These are phyloP conservation scores for Peromyscus aztecus DNA, from an alignment of 2,797 vertebrate genomes.

Conservation along the genomic window DNA sequence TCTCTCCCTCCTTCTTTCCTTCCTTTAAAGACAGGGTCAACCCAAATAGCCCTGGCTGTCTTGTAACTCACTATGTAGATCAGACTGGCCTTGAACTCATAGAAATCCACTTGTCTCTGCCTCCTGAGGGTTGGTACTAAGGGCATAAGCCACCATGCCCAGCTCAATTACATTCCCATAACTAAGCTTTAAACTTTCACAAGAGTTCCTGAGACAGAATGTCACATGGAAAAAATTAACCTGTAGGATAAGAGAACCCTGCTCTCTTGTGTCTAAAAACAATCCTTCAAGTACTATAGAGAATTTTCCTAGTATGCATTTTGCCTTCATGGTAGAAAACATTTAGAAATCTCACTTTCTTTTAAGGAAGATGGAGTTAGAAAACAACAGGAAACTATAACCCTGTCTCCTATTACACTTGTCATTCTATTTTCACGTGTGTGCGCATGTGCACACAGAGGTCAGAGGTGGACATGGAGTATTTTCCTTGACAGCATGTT, in stretches of 20 bases:
- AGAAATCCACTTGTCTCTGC: background rate
- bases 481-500: background rate
- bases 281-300: slow-evolving; percentile 4
- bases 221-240: slow-evolving; percentile 33
- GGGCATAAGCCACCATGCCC: background rate
- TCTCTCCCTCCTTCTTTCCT: background rate
- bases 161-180: slow-evolving; percentile 48
- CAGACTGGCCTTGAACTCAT: background rate
- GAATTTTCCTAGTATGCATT: background rate
- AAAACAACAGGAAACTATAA: slow-evolving; percentile 31
- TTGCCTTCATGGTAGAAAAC: slow-evolving; percentile 6
- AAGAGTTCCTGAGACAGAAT: slow-evolving; percentile 12
- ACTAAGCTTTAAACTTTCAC: background rate
- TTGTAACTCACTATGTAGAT: background rate
- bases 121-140: background rate
- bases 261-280: background rate
- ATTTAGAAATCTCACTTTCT: background rate
- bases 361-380: slow-evolving; percentile 38
- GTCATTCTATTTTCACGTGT: background rate
- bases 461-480: background rate
- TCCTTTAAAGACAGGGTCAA: background rate
- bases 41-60: background rate
- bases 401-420: background rate
- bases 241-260: background rate
- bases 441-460: no score